Conservation (phyloP, 2,113 vertebrate genomes). For the Haemorhous mexicanus region DNA sequence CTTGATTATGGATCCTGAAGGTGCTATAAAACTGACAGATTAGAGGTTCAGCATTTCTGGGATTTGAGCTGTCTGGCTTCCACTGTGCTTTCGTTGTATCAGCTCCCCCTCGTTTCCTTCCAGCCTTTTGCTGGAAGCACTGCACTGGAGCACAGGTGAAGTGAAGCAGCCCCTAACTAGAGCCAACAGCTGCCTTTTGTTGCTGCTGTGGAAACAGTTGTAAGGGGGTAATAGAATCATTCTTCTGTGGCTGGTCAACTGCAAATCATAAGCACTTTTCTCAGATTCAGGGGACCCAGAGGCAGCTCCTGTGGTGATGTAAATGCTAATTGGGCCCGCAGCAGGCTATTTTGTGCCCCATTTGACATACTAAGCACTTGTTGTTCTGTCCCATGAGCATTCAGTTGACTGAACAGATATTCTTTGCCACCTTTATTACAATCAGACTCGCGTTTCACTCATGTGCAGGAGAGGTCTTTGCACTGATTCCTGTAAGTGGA, state of each 20-base stretch:
- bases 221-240: conserved; percentile 8
- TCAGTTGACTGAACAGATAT: neutral
- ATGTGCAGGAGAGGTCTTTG: neutral
- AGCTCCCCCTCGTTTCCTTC: neutral
- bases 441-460: neutral
- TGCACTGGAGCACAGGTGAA: conserved; percentile 1
- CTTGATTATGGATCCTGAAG: conserved; percentile 19
- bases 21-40: conserved; percentile 42
- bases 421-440: neutral
- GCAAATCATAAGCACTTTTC: conserved; percentile 38
- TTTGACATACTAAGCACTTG: conserved; percentile 22
- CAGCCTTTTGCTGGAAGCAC: conserved; percentile 1
- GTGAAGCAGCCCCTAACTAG: conserved; percentile 14
- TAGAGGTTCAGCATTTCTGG: neutral
- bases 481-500: neutral
- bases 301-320: conserved; percentile 21
- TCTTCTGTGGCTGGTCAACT: conserved; percentile 27
- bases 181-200: conserved; percentile 58
- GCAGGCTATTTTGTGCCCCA: neutral
- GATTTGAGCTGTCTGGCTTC: conserved; percentile 26
- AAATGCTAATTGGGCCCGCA: conserved; percentile 15
- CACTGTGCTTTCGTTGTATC: conserved; percentile 44
- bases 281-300: neutral
- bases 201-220: conserved; percentile 51
- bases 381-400: neutral